A percentile compares a stretch with the other conserved stretches of the same genome.
phyloP scores from a whole-genome alignment of 2,797 vertebrate genomes.

The Neosalanx taihuensis region DNA sequence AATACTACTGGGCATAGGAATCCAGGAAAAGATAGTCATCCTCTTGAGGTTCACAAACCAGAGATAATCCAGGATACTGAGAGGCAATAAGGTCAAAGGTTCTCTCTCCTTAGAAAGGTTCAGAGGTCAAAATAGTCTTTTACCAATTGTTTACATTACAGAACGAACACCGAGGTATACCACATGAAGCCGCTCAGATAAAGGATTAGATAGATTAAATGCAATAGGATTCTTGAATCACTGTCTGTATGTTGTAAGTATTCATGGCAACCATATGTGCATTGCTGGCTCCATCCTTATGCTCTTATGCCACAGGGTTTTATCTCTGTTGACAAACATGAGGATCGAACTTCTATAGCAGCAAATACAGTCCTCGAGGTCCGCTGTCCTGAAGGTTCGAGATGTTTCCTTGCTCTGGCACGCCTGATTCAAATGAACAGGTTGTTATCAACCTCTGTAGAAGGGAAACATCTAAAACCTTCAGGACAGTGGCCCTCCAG shows the following conservation, averaged over 20 bases:
- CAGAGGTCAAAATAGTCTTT: slow-evolving; percentile 54
- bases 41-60: slow-evolving; percentile 12
- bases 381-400: too few species aligned
- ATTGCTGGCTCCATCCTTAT: slow-evolving; percentile 24
- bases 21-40: slow-evolving; percentile 62
- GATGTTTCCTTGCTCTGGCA: too few species aligned
- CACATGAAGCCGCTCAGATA: slow-evolving; percentile 41
- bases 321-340: slow-evolving; percentile 38
- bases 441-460: too few species aligned
- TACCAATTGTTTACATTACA: slow-evolving; percentile 50
- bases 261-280: slow-evolving; percentile 11
- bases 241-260: slow-evolving; percentile 14
- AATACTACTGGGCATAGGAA: slow-evolving; percentile 31
- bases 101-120: slow-evolving; percentile 51
- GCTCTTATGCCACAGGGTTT: slow-evolving; percentile 46
- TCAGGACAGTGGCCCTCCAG: too few species aligned
- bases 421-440: too few species aligned
- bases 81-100: slow-evolving; percentile 57
- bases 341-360: slow-evolving; percentile 19
- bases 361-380: too few species aligned
- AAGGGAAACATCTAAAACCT: too few species aligned
- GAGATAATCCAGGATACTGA: slow-evolving; percentile 65
- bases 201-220: slow-evolving; percentile 53
- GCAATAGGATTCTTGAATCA: slow-evolving; percentile 26
- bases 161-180: slow-evolving; percentile 23